Base-by-base conservation (phyloP, 2,888 invertebrate species). In the Ceriagrion tenellum region DNA sequence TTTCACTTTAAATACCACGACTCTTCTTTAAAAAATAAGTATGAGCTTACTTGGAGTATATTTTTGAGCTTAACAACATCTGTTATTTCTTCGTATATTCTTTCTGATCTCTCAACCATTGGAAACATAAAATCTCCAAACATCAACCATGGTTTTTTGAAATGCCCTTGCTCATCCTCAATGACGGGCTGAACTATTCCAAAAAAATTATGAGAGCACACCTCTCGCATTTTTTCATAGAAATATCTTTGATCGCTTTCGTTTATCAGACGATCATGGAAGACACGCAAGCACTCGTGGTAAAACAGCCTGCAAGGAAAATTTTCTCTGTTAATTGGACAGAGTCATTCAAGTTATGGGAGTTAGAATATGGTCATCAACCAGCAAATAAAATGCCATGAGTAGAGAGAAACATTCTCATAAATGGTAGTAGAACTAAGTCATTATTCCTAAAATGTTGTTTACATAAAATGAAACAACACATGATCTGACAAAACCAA, bases 271-370 rank as follows among this genome's bases (percentile, higher is more conserved):
- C 99, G 98, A 96, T 99, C 99, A 97, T 99, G 99, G 97, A 99
- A 99, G 3, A 99, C 99, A 55, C 99, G 97, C 95, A 99, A 97
- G 95, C 99, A 98, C 97, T 99, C 99, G 96, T 99, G 99, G 96
- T 98, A 99, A 97, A 99, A 99, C 18, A 99, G 97, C 96, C 99
- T 98, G 96, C 6, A 97, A 96, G 95, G 88, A 95, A 95, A 30
- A 56, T 95, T 35, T 30, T 3, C 8, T 6, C 10, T 6, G 35
- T 81, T 16, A 0, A 81, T 81, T 81, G 35, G 0, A 35, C 16
- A 4, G 6, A 81, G 16, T 13, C 35, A 81, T 35, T 30, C 1
- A 12, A 1, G 16, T 13, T 81, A 47, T 47, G 26, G 13, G 20
- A 59, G 59, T 18, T 20, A 59, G 59, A 26, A 69, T 47, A 0